A percentile compares a stretch with the other conserved stretches of the same genome.
These are phyloP conservation scores for Neosilurus hyrtlii DNA, from an alignment of 2,797 vertebrate species.

Conservation along the genomic window DNA sequence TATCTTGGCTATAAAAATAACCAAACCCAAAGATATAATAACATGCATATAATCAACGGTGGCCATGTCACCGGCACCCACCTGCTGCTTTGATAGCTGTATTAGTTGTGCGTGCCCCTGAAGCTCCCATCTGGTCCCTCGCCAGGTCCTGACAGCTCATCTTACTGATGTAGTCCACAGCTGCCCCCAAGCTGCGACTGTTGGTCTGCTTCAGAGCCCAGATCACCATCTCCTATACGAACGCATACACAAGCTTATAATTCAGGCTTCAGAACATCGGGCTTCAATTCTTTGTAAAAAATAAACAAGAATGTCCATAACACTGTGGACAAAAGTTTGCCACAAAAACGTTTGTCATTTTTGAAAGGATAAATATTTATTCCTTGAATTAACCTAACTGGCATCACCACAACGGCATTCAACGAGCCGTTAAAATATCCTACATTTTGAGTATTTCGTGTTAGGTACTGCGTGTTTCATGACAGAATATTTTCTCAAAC, in stretches of 20 bases:
- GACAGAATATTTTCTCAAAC: not conserved
- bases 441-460: no score
- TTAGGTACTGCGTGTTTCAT: not conserved
- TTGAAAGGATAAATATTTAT: not conserved
- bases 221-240: conserved; percentile 81
- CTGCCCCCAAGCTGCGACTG: conserved; percentile 83
- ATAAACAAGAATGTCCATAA: no score
- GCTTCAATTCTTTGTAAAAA: no score
- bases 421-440: not conserved
- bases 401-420: not conserved
- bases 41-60: no score
- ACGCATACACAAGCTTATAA: not conserved
- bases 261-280: no score
- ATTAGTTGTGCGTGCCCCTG: conserved; percentile 76
- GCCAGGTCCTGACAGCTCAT: conserved; percentile 89
- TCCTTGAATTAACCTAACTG: not conserved
- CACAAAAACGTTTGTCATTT: no score
- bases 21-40: not conserved
- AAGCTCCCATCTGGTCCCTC: conserved; percentile 83
- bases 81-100: conserved; percentile 83
- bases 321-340: no score
- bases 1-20: not conserved
- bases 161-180: conserved; percentile 90
- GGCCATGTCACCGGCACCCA: conserved; percentile 58
- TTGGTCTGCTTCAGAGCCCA: conserved; percentile 81